These are phyloP conservation scores for Tetramorium alpestre DNA, from an alignment of 1,140 invertebrate species.

Conservation along the genomic window DNA sequence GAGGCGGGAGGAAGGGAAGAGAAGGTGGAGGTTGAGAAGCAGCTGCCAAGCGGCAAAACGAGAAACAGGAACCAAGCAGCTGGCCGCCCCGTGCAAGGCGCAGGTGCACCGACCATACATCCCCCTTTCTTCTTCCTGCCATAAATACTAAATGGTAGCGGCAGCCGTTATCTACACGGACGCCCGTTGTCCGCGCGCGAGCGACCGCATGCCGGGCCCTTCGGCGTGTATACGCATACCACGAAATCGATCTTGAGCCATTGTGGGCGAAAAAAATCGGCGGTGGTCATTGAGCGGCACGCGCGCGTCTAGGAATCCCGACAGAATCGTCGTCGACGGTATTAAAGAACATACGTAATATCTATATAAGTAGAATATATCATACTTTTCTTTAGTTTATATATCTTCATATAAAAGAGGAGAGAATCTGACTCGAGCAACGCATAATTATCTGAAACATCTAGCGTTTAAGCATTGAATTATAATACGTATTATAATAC, in stretches of 20 bases:
- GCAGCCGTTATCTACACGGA: conserved; percentile 53
- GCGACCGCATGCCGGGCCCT: conserved; percentile 10
- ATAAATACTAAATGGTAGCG: conserved; percentile 59
- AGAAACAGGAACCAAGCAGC: conserved; percentile 75
- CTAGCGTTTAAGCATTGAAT: not conserved
- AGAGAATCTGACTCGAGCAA: not conserved
- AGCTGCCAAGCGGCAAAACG: conserved; percentile 83
- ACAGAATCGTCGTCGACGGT: not conserved
- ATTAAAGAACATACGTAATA: not conserved
- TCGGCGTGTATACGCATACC: not conserved
- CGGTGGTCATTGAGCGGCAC: conserved; percentile 3
- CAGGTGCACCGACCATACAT: conserved; percentile 76
- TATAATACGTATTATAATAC: not conserved
- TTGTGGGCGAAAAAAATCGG: conserved; percentile 36
- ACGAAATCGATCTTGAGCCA: conserved; percentile 31
- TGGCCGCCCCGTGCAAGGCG: conserved; percentile 69
- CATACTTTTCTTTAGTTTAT: not conserved
- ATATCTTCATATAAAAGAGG: not conserved
- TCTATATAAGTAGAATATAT: not conserved
- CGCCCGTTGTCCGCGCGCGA: conserved; percentile 40
- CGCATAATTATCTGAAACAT: conserved; percentile 15
- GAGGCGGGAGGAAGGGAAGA: conserved; percentile 65
- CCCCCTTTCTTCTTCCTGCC: conserved; percentile 52
- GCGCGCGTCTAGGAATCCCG: conserved; percentile 28
- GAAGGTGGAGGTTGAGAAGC: conserved; percentile 71